Evolutionary conservation across 92 coral and sea anemone genomes (phyloP), one percentile per base, ranked within the genome.

Genomic region (Meandrina meandrites): DNA sequence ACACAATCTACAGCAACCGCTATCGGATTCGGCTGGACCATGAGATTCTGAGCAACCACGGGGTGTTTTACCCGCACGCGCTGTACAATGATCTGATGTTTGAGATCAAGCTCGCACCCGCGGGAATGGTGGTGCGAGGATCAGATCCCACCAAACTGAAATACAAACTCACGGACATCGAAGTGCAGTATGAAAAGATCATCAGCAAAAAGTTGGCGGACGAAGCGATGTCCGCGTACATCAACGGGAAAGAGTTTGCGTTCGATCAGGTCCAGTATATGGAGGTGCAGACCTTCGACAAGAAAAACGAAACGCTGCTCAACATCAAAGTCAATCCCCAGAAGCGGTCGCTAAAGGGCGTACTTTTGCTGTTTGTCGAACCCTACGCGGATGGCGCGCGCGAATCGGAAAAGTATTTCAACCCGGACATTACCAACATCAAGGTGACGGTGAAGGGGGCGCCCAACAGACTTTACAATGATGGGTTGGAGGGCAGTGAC

Each of bases 361-460:
- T 15, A 19, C 37, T 76, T 15, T 19, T 24, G 3, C 34, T 76
- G 0, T 76, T 76, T 24, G n/a, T 16, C 0, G 58, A 75, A 57
- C 58, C 87, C 12, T 88, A 72, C 53, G 30, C 79, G 4, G 84
- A 84, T 0, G 88, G 83, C 5, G 17, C 80, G 34, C 22, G 84
- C 32, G 87, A 88, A 18, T 82, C 87, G 1, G 84, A 88, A 68
- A 75, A 82, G 37, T 88, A 62, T 87, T 42, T 71, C 42, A 62
- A 75, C 79, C 88, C 88, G 50, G 73, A 62, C 50, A 36, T 88
- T 17, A 83, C 75, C 10, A 66, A 81, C 37, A 84, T 89, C 24
- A 56, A 40, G 1, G 74, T 84, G 34, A 78, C 58, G 0, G 48
- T 89, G 28, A 74, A 89, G 62, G 76, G 91, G 6, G 27, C 76